Percentiles rank a stretch among this genome's conserved stretches.
Conservation (phyloP, 2,797 vertebrate species). For the Onychomys leucogaster region DNA sequence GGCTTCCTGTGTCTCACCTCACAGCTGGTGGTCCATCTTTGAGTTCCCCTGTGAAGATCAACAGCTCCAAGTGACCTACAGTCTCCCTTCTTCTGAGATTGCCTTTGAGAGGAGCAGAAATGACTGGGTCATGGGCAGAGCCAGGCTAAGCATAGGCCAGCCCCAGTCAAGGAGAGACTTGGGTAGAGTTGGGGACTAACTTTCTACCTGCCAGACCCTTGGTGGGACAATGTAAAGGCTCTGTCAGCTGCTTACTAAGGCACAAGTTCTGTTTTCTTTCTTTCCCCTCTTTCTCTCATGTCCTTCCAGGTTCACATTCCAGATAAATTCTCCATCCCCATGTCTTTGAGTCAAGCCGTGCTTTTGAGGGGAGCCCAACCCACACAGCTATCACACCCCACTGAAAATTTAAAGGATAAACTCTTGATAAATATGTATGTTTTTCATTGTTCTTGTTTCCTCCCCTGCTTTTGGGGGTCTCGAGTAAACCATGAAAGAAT, state of each 20-base stretch:
- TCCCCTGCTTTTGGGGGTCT: neutral
- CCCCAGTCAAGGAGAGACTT: neutral
- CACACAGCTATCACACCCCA: neutral
- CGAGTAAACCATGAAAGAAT: slow-evolving; percentile 45
- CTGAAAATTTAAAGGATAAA: neutral
- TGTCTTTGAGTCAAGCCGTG: neutral
- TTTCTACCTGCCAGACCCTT: neutral
- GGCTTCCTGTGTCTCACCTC: accelerated
- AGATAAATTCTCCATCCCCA: neutral
- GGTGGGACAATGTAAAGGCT: neutral
- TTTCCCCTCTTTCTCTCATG: neutral
- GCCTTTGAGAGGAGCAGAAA: neutral
- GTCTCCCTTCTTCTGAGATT: neutral
- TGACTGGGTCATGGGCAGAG: neutral
- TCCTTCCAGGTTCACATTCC: neutral
- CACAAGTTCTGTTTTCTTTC: neutral
- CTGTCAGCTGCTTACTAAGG: neutral
- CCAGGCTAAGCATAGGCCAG: neutral
- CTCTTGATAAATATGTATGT: neutral
- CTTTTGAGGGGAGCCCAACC: slow-evolving; percentile 7
- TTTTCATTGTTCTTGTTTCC: neutral
- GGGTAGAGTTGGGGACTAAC: neutral
- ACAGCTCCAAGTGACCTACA: neutral
- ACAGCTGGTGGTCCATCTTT: neutral
- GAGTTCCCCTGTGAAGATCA: neutral